phyloP scores from a whole-genome alignment of 1,140 invertebrate species.

The Polypedilum vanderplanki region DNA sequence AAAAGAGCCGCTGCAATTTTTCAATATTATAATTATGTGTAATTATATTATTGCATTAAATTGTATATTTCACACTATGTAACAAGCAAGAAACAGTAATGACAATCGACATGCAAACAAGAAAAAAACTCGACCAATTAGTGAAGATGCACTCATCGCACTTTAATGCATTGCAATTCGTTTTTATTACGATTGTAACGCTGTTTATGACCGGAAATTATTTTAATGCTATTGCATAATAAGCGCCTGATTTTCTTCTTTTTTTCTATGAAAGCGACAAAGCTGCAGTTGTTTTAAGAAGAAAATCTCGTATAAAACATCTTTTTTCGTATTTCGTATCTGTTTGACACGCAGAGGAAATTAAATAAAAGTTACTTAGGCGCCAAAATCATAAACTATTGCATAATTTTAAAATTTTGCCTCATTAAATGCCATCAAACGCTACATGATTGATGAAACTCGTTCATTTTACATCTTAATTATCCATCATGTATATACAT shows the following conservation, averaged over 20 bases:
- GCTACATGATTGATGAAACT: constrained; percentile 8
- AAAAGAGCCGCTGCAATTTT: too few relatives aligned
- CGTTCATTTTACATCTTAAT: constrained; percentile 4
- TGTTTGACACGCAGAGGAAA: too few relatives aligned
- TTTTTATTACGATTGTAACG: background rate
- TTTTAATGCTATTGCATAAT: constrained; percentile 14
- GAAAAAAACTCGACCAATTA: background rate
- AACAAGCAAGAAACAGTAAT: background rate
- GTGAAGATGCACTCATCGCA: background rate
- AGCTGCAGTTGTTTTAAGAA: background rate
- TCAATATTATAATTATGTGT: too few relatives aligned
- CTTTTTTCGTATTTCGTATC: background rate
- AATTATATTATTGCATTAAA: background rate
- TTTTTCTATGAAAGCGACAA: background rate
- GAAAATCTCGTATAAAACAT: background rate
- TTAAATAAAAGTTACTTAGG: background rate
- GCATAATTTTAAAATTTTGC: background rate
- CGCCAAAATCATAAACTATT: background rate
- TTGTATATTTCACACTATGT: background rate
- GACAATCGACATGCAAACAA: background rate
- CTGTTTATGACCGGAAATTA: background rate
- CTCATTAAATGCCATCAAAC: background rate
- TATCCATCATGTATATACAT: background rate
- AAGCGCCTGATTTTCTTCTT: background rate
- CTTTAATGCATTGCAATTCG: background rate